Percentiles rank a stretch among this genome's conserved stretches.
phyloP scores from a whole-genome alignment of 2,113 vertebrate species.

The Lepus americanus region DNA sequence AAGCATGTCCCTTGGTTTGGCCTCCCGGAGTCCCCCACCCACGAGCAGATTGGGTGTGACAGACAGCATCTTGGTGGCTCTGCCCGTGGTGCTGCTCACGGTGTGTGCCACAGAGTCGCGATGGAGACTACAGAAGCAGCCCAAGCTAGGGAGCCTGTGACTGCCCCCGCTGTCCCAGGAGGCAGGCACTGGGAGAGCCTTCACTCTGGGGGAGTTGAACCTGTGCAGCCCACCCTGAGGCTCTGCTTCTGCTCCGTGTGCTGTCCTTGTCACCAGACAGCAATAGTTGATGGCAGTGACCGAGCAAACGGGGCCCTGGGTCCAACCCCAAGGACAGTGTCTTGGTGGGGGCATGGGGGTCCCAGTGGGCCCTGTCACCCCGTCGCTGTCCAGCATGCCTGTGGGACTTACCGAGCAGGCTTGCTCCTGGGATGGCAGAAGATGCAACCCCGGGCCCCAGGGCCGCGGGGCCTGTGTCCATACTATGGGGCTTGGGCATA shows the following conservation, averaged over 20 bases:
- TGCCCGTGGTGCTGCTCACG: accelerated
- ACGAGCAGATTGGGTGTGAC: not conserved
- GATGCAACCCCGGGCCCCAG: not conserved
- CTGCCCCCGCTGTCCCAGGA: not conserved
- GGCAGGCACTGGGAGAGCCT: accelerated
- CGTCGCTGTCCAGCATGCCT: not conserved
- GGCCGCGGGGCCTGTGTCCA: not conserved
- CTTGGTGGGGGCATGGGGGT: too few species aligned
- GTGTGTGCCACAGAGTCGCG: not conserved
- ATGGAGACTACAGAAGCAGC: accelerated
- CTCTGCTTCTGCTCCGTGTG: not conserved
- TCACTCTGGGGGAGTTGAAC: not conserved
- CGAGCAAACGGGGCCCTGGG: not conserved
- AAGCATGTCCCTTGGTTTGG: not conserved
- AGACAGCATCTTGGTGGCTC: not conserved
- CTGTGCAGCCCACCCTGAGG: not conserved
- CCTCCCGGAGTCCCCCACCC: not conserved
- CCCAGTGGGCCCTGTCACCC: not conserved
- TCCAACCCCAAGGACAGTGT: not conserved
- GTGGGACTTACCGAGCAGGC: not conserved
- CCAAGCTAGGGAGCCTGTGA: accelerated
- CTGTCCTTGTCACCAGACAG: not conserved
- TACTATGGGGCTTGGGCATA: not conserved
- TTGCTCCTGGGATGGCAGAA: not conserved
- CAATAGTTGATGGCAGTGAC: accelerated